These are phyloP conservation scores for Idaea dimidiata DNA, from an alignment of 2,888 invertebrate genomes.

Conservation along the genomic window DNA sequence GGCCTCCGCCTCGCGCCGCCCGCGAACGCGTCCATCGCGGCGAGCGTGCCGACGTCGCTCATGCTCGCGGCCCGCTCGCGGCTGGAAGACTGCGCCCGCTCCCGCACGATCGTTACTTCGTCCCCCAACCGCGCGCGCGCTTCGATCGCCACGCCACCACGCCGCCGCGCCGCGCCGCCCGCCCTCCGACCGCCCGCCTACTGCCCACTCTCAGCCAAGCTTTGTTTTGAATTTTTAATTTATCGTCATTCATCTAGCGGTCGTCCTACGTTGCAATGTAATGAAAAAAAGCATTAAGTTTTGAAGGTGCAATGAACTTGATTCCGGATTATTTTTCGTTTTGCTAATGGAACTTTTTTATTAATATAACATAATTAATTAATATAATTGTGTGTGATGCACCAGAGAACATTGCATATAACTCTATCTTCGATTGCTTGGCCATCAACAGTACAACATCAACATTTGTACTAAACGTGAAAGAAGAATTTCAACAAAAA, in stretches of 20 bases:
- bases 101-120: conserved; percentile 65
- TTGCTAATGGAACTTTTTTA: not conserved
- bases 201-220: conserved; percentile 68
- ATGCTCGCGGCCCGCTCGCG: conserved; percentile 76
- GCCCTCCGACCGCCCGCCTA: conserved; percentile 65
- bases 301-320: conserved; percentile 26
- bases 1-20: conserved; percentile 76
- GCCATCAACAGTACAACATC: too few species aligned
- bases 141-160: conserved; percentile 76
- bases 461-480: too few species aligned
- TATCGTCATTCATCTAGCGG: conserved; percentile 71
- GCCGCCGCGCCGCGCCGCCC: conserved; percentile 64
- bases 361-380: not conserved
- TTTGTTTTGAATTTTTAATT: conserved; percentile 80
- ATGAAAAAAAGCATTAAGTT: conserved; percentile 39
- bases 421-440: too few species aligned
- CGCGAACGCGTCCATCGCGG: conserved; percentile 73
- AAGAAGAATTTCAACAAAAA: too few species aligned
- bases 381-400: too few species aligned
- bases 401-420: too few species aligned
- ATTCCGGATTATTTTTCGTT: not conserved
- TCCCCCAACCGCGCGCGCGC: conserved; percentile 71
- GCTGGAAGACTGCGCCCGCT: conserved; percentile 77
- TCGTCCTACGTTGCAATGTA: conserved; percentile 46
- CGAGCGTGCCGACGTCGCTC: conserved; percentile 80